Conservation (phyloP, 2,888 invertebrate genomes). For the Apodemia mormo region DNA sequence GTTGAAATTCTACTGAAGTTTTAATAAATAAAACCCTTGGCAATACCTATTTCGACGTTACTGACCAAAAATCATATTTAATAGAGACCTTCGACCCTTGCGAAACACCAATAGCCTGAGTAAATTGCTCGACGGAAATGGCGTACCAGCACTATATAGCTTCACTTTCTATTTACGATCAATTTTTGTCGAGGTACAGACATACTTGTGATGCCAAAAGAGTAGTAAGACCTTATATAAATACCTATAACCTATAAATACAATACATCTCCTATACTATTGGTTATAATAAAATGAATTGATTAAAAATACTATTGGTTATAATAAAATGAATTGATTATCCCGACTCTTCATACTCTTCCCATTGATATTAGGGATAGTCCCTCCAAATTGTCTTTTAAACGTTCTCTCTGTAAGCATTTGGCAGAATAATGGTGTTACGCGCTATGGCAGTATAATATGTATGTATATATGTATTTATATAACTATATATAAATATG, state of each 20-base stretch:
- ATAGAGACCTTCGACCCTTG: slow-evolving; percentile 39
- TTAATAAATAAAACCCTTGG: slow-evolving; percentile 21
- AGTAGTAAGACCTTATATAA: background rate
- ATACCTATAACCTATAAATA: background rate
- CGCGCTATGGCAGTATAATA: too few relatives aligned
- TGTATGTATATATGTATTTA: too few relatives aligned
- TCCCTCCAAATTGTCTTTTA: too few relatives aligned
- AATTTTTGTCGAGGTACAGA: slow-evolving; percentile 14
- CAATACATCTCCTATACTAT: background rate
- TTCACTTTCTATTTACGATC: slow-evolving; percentile 32
- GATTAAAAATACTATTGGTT: too few relatives aligned
- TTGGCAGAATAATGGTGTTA: too few relatives aligned
- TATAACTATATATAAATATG: too few relatives aligned
- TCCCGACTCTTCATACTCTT: too few relatives aligned
- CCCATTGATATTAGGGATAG: too few relatives aligned
- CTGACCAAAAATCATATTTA: slow-evolving; percentile 40
- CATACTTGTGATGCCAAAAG: slow-evolving; percentile 11
- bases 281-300: too few relatives aligned
- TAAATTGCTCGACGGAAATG: slow-evolving; percentile 37
- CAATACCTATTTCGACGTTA: slow-evolving; percentile 24
- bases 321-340: too few relatives aligned
- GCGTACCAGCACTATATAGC: slow-evolving; percentile 29
- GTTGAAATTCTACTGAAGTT: slow-evolving; percentile 13
- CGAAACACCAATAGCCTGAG: slow-evolving; percentile 34
- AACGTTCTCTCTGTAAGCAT: too few relatives aligned